These are phyloP conservation scores for Thunnus albacares DNA, from an alignment of 2,797 vertebrate species.

Conservation along the genomic window DNA sequence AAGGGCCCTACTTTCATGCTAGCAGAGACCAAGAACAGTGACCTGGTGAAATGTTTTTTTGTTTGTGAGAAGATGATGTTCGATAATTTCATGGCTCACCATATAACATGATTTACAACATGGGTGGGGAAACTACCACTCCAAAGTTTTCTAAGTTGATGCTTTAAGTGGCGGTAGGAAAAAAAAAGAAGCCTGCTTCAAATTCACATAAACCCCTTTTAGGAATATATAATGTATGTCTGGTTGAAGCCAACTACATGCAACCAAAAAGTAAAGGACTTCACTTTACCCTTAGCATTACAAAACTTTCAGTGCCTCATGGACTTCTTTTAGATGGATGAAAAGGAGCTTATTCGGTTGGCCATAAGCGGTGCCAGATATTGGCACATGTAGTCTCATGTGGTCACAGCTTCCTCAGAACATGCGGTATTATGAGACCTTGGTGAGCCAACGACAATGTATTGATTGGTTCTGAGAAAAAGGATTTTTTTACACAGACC, in stretches of 20 bases:
- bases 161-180: background rate
- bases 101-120: conserved; percentile 10
- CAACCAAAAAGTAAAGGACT: background rate
- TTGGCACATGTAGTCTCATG: background rate
- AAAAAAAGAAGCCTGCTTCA: background rate
- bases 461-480: background rate
- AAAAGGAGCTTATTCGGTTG: background rate
- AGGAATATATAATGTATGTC: background rate
- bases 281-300: background rate
- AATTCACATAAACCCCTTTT: background rate
- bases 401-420: background rate
- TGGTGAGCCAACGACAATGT: background rate
- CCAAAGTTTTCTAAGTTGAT: conserved; percentile 4
- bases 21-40: background rate
- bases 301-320: background rate
- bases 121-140: conserved; percentile 2
- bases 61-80: background rate
- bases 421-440: background rate
- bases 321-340: background rate
- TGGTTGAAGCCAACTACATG: background rate
- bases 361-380: background rate
- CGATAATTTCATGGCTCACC: background rate
- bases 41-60: background rate
- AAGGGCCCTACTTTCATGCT: background rate
- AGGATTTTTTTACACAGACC: background rate